Evolutionary conservation across 2,113 vertebrate genomes (phyloP).

Genomic region (Platycercus adscitus): DNA sequence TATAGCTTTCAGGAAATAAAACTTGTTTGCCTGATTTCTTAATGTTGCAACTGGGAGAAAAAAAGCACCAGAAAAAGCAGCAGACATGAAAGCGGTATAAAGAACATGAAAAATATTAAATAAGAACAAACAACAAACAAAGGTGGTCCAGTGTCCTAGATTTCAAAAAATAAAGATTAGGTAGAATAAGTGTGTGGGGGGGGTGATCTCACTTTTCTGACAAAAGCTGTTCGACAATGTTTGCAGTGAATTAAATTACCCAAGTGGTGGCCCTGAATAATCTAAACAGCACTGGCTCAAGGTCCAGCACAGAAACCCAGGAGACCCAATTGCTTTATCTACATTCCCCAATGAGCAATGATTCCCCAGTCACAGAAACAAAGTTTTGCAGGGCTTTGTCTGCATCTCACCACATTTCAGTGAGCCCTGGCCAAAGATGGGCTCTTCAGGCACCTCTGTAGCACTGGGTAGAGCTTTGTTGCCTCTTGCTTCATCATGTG

Average conservation of each 20-base stretch:
- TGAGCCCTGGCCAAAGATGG: background rate
- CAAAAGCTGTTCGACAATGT: background rate
- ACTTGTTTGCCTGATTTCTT: background rate
- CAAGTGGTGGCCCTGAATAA: background rate
- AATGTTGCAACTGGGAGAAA: background rate
- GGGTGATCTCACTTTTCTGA: background rate
- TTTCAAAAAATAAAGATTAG: background rate
- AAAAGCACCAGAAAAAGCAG: background rate
- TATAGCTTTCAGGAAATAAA: slow-evolving; percentile 11
- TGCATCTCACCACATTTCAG: background rate
- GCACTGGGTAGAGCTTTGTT: background rate
- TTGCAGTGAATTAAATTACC: background rate
- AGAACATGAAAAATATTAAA: background rate
- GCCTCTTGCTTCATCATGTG: background rate
- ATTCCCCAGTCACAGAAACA: background rate
- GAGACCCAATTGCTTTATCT: background rate
- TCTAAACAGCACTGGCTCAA: background rate
- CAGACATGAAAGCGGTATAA: background rate
- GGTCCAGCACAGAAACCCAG: background rate
- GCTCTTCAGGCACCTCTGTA: background rate
- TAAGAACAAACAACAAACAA: background rate
- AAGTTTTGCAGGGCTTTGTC: background rate
- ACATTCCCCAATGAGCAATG: accelerated
- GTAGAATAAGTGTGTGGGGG: background rate
- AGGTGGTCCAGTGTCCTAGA: background rate